Conservation (phyloP, 2,113 vertebrate genomes). For the Atlantisia rogersi region DNA sequence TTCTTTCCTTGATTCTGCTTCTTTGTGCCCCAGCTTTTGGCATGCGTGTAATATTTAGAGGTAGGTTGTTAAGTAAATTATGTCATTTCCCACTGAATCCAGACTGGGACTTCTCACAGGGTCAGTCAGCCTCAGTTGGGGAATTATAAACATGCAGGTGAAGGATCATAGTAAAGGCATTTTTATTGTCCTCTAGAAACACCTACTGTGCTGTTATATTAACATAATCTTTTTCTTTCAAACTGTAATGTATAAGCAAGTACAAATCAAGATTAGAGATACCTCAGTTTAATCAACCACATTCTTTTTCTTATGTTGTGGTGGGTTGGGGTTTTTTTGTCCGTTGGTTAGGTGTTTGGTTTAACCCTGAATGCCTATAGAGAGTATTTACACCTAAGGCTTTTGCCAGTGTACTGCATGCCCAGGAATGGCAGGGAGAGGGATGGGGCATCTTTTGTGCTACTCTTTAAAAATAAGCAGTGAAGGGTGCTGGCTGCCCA, state of each 20-base stretch:
- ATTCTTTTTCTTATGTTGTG: neutral
- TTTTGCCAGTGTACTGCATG: neutral
- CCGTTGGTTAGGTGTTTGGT: conserved; percentile 48
- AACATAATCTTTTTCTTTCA: conserved; percentile 43
- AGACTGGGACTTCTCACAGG: neutral
- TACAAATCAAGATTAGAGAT: conserved; percentile 20
- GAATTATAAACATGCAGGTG: neutral
- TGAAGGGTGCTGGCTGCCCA: neutral
- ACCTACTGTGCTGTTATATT: neutral
- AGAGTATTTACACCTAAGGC: neutral
- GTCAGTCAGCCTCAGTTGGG: neutral
- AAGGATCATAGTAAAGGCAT: accelerated
- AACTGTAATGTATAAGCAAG: conserved; percentile 20
- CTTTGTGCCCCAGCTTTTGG: neutral
- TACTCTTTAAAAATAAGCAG: neutral
- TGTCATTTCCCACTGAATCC: neutral
- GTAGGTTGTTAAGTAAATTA: neutral
- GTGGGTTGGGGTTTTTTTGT: neutral
- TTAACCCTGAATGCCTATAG: neutral
- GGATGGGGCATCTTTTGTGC: neutral
- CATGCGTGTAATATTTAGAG: neutral
- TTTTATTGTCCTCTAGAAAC: conserved; percentile 7
- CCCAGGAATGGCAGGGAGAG: neutral
- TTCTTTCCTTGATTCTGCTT: neutral
- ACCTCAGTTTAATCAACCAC: conserved; percentile 25